phyloP scores from a whole-genome alignment of 2,888 invertebrate species.

The Gasteruption jaculator region DNA sequence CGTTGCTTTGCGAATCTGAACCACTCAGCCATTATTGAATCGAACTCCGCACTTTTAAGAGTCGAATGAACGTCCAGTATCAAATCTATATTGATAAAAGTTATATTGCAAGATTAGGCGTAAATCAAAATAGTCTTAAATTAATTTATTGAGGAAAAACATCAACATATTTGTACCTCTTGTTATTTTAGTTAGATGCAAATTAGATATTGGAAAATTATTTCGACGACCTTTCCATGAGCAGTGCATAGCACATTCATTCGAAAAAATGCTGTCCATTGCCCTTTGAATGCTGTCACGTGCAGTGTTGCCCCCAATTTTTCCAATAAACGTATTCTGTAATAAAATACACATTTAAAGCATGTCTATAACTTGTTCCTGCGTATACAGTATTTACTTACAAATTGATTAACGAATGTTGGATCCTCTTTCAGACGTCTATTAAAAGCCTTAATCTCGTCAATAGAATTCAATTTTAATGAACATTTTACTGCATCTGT shows the following conservation, averaged over 20 bases:
- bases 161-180: conserved; percentile 10
- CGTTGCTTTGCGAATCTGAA: conserved; percentile 15
- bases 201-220: conserved; percentile 8
- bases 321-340: conserved; percentile 7
- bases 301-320: conserved; percentile 8
- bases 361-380: no score
- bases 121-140: no score
- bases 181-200: conserved; percentile 4
- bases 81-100: conserved; percentile 10
- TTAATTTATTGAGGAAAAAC: no score
- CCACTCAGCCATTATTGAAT: conserved; percentile 14
- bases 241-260: conserved; percentile 5
- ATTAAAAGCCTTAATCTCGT: conserved; percentile 9
- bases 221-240: conserved; percentile 11
- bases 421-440: background rate
- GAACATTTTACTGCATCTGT: background rate
- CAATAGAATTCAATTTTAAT: conserved; percentile 7
- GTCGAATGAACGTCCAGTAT: conserved; percentile 9
- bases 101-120: no score
- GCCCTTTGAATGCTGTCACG: conserved; percentile 8
- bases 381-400: no score
- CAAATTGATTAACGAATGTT: conserved; percentile 4
- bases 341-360: conserved; percentile 4
- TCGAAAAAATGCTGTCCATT: conserved; percentile 1
- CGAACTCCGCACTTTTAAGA: conserved; percentile 11